These are phyloP conservation scores for Tringa solitaria DNA, from an alignment of 2,113 vertebrate genomes.

Conservation along the genomic window DNA sequence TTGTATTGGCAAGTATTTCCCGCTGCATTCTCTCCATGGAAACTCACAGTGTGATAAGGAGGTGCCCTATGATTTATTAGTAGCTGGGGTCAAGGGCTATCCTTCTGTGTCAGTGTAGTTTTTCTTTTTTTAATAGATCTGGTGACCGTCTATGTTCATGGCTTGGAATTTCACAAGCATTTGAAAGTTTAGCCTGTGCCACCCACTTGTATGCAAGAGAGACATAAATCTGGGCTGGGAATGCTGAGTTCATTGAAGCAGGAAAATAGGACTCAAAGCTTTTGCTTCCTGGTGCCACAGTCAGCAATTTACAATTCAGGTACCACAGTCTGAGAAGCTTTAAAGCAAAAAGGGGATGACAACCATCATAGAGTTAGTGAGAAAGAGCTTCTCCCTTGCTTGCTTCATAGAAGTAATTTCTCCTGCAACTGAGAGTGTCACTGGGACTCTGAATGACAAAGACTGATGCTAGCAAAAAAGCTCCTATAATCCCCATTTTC, in stretches of 20 bases:
- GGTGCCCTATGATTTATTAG: not conserved
- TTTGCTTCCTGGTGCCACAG: not conserved
- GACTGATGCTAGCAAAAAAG: not conserved
- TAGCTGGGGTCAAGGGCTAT: not conserved
- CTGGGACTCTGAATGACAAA: not conserved
- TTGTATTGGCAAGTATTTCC: not conserved
- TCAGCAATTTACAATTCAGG: not conserved
- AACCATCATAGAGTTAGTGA: not conserved
- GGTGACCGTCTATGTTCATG: not conserved
- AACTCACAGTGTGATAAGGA: not conserved
- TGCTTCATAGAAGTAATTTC: not conserved
- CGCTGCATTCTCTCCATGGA: not conserved
- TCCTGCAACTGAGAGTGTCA: not conserved
- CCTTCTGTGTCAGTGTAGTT: not conserved
- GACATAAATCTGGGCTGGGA: not conserved
- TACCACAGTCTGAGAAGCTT: not conserved
- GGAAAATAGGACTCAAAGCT: not conserved
- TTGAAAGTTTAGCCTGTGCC: not conserved
- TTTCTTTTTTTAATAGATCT: not conserved
- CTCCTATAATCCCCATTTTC: not conserved
- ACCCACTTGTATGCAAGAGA: not conserved
- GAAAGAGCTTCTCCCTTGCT: not conserved
- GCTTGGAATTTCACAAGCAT: not conserved
- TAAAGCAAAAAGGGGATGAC: not conserved
- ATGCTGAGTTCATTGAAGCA: not conserved